Evolutionary conservation across 1,140 invertebrate genomes (phyloP), one percentile per base, ranked within the genome.

Genomic region (Notospermus geniculatus): DNA sequence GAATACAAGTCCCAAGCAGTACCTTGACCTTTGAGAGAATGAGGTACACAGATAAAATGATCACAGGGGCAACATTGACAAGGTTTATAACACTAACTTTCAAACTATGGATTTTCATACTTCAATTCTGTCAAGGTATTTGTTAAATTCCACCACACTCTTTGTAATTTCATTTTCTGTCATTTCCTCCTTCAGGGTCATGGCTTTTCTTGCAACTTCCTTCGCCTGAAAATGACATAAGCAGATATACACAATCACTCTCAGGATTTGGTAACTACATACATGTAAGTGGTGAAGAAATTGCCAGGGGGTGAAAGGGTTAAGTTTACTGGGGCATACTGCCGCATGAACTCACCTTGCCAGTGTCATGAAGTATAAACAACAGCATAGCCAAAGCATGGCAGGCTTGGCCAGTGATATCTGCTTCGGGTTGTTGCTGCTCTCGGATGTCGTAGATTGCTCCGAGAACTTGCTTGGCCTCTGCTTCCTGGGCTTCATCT

Each of bases 401-500:
- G 56, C 71, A 70, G 15, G 74, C 66, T n/a, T 67, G 67, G 7
- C 73, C 75, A 60, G 76, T 54, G 45, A 72, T 72, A 57, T 73
- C 62, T n/a, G 71, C 58, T n/a, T 67, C 61, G 27, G 67, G 52
- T 50, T 70, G 72, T 2, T 63, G 53, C 28, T 78, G 70, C 69
- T 79, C 78, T 29, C 73, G 45, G 57, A 81, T 78, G 59, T 79
- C 78, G 64, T 72, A 76, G 39, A 81, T 74, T n/a, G 78, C 69
- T 60, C 75, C 78, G 45, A 81, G 66, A 13, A 80, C 78, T 57
- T 80, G 75, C 11, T 77, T 69, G 4, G 76, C 79, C 67, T 81
- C 79, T 11, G 79, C 79, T 61, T 81, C 75, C 41, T 80, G 77
- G 1, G 78, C 76, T 62, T 80, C 78, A 70, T 80, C 79, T 81